Percentiles rank a stretch among this genome's conserved stretches.
These are phyloP conservation scores for Candoia aspera DNA, from an alignment of 2,113 vertebrate genomes.

Conservation along the genomic window DNA sequence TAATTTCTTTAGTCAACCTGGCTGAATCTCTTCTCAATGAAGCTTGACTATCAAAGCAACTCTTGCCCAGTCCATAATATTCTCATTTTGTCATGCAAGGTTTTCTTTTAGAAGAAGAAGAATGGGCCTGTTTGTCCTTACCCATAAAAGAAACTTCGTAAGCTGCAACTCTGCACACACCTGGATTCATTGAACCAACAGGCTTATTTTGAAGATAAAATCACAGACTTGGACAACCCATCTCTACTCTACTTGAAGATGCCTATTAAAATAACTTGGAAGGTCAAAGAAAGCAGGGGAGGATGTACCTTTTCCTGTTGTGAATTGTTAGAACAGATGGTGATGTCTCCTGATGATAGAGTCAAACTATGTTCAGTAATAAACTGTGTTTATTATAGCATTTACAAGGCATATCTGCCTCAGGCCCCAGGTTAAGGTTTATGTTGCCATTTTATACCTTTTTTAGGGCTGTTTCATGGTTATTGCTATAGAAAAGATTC, in stretches of 20 bases:
- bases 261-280: neutral
- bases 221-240: neutral
- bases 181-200: neutral
- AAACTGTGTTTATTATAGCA: neutral
- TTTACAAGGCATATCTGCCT: neutral
- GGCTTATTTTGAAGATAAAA: neutral
- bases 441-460: neutral
- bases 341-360: neutral
- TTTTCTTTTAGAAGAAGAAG: neutral
- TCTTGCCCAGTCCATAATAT: neutral
- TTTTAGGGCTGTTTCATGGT: neutral
- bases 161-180: neutral
- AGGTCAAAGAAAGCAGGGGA: neutral
- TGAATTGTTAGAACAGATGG: neutral
- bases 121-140: neutral
- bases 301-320: neutral
- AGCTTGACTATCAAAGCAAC: neutral
- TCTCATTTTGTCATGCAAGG: neutral
- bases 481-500: neutral
- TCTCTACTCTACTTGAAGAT: neutral
- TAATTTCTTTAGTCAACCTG: no score
- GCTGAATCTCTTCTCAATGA: neutral
- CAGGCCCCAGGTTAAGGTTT: neutral
- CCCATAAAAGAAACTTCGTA: neutral
- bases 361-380: neutral